A percentile compares a stretch with the other conserved stretches of the same genome.
Evolutionary conservation across 2,888 invertebrate genomes (phyloP).

Genomic region (Drosophila mimica): DNA sequence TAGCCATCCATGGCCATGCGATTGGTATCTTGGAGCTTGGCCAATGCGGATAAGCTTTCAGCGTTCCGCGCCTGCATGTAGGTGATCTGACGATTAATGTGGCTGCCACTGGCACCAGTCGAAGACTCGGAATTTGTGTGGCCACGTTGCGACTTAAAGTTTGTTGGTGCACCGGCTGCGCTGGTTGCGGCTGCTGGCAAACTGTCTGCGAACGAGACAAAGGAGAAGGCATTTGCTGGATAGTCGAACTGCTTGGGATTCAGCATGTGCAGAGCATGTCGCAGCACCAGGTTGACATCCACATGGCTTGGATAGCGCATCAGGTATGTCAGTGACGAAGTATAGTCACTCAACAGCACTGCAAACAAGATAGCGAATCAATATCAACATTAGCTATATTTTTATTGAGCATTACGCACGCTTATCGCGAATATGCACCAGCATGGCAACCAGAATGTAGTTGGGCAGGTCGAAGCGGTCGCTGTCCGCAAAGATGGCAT

Average conservation of each 20-base stretch:
- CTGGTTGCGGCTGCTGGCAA: neutral
- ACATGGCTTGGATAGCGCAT: slow-evolving; percentile 89
- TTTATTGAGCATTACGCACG: slow-evolving; percentile 86
- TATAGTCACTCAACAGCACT: slow-evolving; percentile 89
- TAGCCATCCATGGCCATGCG: slow-evolving; percentile 85
- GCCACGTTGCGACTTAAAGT: slow-evolving; percentile 8
- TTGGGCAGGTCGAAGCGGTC: slow-evolving; percentile 87
- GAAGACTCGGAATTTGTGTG: slow-evolving; percentile 58
- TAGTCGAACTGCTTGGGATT: slow-evolving; percentile 84
- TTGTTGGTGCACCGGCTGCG: neutral
- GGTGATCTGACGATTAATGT: slow-evolving; percentile 76
- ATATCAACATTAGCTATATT: neutral
- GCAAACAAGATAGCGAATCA: slow-evolving; percentile 7
- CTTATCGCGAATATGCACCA: slow-evolving; percentile 89
- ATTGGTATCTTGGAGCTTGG: slow-evolving; percentile 75
- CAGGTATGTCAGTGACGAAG: slow-evolving; percentile 87
- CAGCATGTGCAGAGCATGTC: slow-evolving; percentile 87
- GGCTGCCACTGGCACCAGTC: slow-evolving; percentile 28
- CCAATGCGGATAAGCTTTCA: slow-evolving; percentile 73
- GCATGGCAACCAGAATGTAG: slow-evolving; percentile 91
- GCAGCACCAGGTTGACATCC: slow-evolving; percentile 88
- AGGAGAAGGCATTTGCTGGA: slow-evolving; percentile 82
- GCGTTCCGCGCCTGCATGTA: slow-evolving; percentile 80
- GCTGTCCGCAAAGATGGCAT: slow-evolving; percentile 92
- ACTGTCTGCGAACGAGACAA: slow-evolving; percentile 62